Percentiles rank a stretch among this genome's conserved stretches.
Conservation (phyloP, 92 coral and sea anemone genomes). For the Montipora capitata region DNA sequence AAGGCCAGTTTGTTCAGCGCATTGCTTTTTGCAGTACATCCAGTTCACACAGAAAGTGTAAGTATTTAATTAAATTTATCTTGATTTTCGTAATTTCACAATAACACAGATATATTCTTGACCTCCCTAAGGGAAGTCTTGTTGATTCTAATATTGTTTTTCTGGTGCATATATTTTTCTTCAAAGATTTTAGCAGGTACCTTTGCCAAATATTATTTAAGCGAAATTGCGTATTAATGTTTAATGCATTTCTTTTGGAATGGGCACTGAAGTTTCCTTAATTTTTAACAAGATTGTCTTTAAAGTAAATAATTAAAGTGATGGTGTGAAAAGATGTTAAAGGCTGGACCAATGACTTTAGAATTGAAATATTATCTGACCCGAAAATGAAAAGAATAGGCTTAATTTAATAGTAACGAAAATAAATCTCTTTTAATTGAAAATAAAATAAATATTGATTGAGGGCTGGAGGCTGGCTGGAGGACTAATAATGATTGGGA, state of each 20-base stretch:
- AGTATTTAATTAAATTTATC: constrained; percentile 27
- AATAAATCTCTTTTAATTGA: too few species aligned
- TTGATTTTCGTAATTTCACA: too few species aligned
- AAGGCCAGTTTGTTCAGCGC: constrained; percentile 79
- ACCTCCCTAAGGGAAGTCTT: constrained; percentile 9
- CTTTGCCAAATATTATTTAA: constrained; percentile 12
- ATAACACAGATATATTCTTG: constrained; percentile 1
- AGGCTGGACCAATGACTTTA: too few species aligned
- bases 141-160: not conserved
- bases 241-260: not conserved
- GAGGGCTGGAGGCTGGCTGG: too few species aligned
- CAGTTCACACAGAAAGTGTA: constrained; percentile 95
- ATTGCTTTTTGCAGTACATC: constrained; percentile 88
- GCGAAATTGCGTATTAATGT: not conserved
- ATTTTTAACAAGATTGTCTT: not conserved
- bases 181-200: constrained; percentile 10
- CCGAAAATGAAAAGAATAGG: too few species aligned
- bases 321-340: too few species aligned
- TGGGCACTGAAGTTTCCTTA: not conserved
- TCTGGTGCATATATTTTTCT: not conserved
- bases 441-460: too few species aligned
- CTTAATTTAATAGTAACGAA: too few species aligned
- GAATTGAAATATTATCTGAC: too few species aligned
- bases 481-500: too few species aligned
- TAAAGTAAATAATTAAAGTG: too few species aligned